Conservation (phyloP, 1,140 invertebrate genomes). For the Nautilus pompilius region DNA sequence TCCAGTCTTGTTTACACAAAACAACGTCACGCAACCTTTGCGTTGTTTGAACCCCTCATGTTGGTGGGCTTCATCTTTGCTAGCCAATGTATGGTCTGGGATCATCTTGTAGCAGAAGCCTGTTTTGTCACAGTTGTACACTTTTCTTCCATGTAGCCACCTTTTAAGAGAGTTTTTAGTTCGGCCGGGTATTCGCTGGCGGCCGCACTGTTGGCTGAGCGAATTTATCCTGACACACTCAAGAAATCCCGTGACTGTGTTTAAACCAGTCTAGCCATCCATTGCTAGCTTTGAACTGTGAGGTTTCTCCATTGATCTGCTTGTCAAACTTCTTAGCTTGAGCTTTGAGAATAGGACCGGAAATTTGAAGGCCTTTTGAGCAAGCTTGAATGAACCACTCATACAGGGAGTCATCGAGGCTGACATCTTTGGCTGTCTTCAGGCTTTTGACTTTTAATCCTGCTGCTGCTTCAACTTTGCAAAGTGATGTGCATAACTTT, state of each 20-base stretch:
- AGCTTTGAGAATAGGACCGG: not conserved
- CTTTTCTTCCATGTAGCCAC: too few species aligned
- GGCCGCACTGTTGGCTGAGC: too few species aligned
- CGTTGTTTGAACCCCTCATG: too few species aligned
- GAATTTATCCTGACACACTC: too few species aligned
- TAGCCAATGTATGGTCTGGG: too few species aligned
- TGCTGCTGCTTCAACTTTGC: not conserved
- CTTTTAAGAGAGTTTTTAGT: too few species aligned
- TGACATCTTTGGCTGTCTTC: not conserved
- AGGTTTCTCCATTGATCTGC: not conserved
- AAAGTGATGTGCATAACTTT: not conserved
- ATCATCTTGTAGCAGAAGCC: too few species aligned
- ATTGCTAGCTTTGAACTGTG: not conserved
- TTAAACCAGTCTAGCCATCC: not conserved
- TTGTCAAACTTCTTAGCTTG: not conserved
- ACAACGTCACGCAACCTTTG: too few species aligned
- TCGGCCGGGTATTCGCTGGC: too few species aligned
- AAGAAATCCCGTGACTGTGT: not conserved
- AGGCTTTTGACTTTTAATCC: not conserved
- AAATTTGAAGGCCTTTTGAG: not conserved
- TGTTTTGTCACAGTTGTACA: too few species aligned
- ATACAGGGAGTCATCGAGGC: not conserved
- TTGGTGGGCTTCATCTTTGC: too few species aligned
- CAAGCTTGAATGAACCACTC: not conserved
- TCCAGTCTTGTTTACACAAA: too few species aligned